phyloP scores from a whole-genome alignment of 2,113 vertebrate genomes.

The Triplophysa rosa region DNA sequence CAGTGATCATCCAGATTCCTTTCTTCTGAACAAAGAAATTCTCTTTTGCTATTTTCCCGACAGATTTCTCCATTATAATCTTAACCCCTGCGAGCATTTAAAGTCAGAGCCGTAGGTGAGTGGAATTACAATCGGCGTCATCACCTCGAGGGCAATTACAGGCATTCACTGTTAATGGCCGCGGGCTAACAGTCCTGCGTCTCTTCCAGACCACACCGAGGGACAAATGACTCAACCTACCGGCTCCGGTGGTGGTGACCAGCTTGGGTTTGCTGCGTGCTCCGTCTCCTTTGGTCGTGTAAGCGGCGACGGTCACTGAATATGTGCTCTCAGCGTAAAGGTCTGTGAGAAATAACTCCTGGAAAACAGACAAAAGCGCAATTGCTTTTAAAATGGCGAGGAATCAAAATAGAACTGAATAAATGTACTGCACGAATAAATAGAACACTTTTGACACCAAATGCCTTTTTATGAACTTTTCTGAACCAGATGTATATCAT shows the following conservation, averaged over 20 bases:
- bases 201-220: not conserved
- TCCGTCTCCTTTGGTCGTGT: constrained; percentile 98
- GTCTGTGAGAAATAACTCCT: constrained; percentile 96
- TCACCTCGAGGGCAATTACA: constrained; percentile 55
- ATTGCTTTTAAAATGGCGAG: no score
- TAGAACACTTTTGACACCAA: no score
- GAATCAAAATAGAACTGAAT: no score
- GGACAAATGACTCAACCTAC: constrained; percentile 67
- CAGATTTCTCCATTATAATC: constrained; percentile 50
- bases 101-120: constrained; percentile 49
- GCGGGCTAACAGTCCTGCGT: constrained; percentile 32
- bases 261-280: constrained; percentile 96
- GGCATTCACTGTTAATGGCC: constrained; percentile 52
- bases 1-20: constrained; percentile 40
- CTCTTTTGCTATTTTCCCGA: constrained; percentile 29
- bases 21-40: constrained; percentile 24
- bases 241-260: constrained; percentile 94
- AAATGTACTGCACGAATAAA: no score
- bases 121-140: constrained; percentile 57
- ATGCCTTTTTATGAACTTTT: no score
- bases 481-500: no score
- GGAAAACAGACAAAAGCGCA: constrained; percentile 52
- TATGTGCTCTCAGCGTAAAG: constrained; percentile 95
- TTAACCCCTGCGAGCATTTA: constrained; percentile 50
- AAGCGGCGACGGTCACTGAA: constrained; percentile 94